These are phyloP conservation scores for Fratercula arctica DNA, from an alignment of 2,797 vertebrate species.

Conservation along the genomic window DNA sequence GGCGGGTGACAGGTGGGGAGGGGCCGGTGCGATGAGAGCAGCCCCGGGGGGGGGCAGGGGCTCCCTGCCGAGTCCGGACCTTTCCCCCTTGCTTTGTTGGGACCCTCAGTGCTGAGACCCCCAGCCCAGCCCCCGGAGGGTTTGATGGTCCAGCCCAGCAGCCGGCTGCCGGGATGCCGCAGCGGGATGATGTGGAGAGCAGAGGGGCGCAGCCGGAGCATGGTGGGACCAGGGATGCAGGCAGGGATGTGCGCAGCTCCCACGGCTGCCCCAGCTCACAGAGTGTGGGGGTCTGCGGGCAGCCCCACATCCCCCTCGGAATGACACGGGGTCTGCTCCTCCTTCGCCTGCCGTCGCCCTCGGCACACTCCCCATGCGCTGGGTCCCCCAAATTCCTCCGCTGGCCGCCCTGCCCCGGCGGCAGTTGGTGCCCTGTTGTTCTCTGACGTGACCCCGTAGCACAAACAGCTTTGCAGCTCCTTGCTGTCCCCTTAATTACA, in stretches of 20 bases:
- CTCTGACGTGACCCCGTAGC: not conserved
- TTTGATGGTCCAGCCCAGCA: not conserved
- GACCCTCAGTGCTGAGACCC: not conserved
- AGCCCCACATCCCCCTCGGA: not conserved
- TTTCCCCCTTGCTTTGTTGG: not conserved
- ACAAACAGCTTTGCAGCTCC: conserved; percentile 22
- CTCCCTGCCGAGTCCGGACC: not conserved
- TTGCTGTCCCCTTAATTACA: conserved; percentile 22
- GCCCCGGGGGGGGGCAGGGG: not conserved
- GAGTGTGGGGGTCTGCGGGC: not conserved
- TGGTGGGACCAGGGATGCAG: not conserved
- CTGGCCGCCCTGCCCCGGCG: not conserved
- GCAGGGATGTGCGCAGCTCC: not conserved
- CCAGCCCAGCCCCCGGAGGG: not conserved
- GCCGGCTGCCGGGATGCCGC: accelerated
- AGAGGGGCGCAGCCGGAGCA: not conserved
- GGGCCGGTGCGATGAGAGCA: not conserved
- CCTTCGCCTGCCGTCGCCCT: not conserved
- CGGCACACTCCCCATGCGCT: accelerated
- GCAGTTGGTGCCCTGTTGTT: conserved; percentile 28
- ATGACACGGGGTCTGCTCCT: accelerated
- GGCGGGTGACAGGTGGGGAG: conserved; percentile 34
- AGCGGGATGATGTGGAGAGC: not conserved
- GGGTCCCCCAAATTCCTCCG: not conserved
- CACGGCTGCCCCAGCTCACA: accelerated